phyloP scores from a whole-genome alignment of 2,888 invertebrate species.

The Euplexia lucipara region DNA sequence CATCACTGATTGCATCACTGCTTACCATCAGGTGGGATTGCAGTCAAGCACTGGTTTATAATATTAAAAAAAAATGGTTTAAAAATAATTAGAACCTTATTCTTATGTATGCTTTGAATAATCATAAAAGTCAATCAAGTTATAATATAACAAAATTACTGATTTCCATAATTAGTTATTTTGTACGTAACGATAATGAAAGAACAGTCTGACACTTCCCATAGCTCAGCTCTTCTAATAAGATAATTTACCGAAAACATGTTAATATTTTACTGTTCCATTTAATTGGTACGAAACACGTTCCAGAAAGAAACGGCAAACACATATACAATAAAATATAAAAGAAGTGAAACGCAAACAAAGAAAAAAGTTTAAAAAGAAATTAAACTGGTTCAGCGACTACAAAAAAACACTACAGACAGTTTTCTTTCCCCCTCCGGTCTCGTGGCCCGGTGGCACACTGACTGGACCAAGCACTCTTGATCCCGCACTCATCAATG shows the following conservation, averaged over 20 bases:
- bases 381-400: constrained; percentile 56
- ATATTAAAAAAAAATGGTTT: neutral
- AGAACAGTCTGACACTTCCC: neutral
- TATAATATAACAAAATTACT: neutral
- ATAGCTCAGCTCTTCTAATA: neutral
- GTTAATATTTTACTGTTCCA: constrained; percentile 4
- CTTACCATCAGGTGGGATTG: no score
- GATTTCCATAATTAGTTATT: neutral
- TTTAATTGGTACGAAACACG: constrained; percentile 14
- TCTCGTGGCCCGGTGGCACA: constrained; percentile 82
- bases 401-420: constrained; percentile 56
- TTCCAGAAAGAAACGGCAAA: constrained; percentile 4
- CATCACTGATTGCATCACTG: no score
- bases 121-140: no score
- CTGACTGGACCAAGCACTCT: constrained; percentile 68
- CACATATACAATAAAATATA: constrained; percentile 15
- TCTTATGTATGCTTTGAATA: no score
- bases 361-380: constrained; percentile 41
- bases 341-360: constrained; percentile 20
- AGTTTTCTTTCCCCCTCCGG: constrained; percentile 70
- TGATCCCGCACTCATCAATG: constrained; percentile 69
- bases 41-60: no score
- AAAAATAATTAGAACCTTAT: neutral
- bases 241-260: constrained; percentile 21
- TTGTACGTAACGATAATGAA: neutral